Evolutionary conservation across 2,797 vertebrate species (phyloP).

Genomic region (Pteropus rufus): DNA sequence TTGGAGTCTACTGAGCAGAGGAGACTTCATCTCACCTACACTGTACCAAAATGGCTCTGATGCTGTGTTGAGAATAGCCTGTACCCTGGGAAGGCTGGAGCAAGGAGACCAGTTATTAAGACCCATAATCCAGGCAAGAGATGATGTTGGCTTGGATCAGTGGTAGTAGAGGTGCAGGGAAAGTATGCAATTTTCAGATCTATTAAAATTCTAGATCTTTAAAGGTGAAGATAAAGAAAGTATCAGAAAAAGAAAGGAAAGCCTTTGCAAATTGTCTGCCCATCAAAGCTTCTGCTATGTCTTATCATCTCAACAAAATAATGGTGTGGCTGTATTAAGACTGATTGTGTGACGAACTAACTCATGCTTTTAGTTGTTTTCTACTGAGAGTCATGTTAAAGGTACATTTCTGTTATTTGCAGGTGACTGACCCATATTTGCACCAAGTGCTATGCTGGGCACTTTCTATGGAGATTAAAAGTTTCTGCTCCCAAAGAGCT

Average conservation of each 20-base stretch:
- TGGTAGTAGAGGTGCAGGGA: no score
- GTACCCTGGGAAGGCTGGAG: not conserved
- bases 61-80: not conserved
- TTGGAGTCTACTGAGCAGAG: not conserved
- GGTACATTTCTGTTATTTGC: not conserved
- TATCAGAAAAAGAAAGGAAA: not conserved
- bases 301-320: not conserved
- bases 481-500: not conserved
- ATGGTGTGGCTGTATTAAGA: not conserved
- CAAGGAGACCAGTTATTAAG: not conserved
- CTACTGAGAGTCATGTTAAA: not conserved
- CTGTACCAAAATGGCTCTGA: accelerated
- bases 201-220: not conserved
- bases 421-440: not conserved
- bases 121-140: not conserved
- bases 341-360: not conserved
- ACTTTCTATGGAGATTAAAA: not conserved
- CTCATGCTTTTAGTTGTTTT: not conserved
- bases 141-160: not conserved
- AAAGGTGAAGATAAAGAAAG: not conserved
- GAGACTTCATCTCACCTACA: not conserved
- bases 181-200: not conserved
- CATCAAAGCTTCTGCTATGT: not conserved
- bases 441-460: not conserved
- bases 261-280: not conserved